Conservation (phyloP, 2,113 vertebrate genomes). For the Phylloscopus whistleri region DNA sequence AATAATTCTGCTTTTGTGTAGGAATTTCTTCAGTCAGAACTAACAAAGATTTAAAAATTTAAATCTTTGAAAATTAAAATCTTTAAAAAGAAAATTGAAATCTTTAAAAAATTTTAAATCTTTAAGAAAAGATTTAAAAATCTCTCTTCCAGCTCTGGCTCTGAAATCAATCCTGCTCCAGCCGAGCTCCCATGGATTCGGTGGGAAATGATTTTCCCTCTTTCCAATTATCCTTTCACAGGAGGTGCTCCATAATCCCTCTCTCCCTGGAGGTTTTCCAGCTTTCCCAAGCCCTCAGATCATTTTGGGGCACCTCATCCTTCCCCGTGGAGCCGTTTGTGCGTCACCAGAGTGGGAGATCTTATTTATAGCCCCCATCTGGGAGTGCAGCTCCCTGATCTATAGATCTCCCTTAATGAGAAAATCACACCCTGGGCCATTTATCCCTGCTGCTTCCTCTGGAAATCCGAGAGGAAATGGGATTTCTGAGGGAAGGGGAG, state of each 20-base stretch:
- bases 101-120: no score
- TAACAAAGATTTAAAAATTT: neutral
- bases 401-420: neutral
- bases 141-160: neutral
- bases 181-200: neutral
- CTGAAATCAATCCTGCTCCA: neutral
- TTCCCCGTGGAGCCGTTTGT: neutral
- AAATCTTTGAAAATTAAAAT: no score
- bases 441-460: neutral
- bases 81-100: no score
- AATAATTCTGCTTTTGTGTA: neutral
- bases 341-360: neutral
- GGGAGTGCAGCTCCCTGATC: neutral
- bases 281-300: neutral
- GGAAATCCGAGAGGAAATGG: neutral
- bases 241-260: neutral
- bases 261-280: neutral
- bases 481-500: neutral
- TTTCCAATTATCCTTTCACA: neutral
- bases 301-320: neutral
- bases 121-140: neutral
- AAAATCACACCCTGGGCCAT: neutral
- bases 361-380: neutral
- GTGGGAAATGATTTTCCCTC: neutral
- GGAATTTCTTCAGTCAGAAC: neutral